A percentile compares a stretch with the other conserved stretches of the same genome.
Evolutionary conservation across 2,888 invertebrate species (phyloP).

Genomic region (Tenthredo amoena): DNA sequence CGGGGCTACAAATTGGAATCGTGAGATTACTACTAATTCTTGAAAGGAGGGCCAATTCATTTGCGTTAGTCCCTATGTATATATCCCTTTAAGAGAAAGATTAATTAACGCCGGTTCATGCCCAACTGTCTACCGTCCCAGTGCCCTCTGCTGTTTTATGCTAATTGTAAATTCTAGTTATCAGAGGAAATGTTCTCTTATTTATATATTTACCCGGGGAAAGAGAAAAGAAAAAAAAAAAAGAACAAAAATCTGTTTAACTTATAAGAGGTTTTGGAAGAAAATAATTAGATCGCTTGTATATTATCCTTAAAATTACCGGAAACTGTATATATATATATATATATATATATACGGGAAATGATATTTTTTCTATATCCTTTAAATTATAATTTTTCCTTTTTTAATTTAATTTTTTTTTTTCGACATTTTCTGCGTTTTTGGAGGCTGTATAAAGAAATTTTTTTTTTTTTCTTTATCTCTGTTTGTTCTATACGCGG

Average conservation of each 20-base stretch:
- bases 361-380: neutral
- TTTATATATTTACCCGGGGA: neutral
- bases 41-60: neutral
- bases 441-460: neutral
- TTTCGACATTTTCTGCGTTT: neutral
- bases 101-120: slow-evolving; percentile 17
- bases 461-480: neutral
- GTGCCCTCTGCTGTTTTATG: neutral
- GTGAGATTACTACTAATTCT: slow-evolving; percentile 17
- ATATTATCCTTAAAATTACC: neutral
- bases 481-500: neutral
- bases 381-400: neutral
- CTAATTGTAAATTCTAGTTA: neutral
- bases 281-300: neutral
- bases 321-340: no score
- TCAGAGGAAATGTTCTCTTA: neutral
- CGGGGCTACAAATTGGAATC: slow-evolving; percentile 1
- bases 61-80: neutral
- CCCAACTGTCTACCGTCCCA: neutral
- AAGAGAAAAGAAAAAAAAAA: no score
- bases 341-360: no score
- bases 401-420: neutral
- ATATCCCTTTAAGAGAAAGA: slow-evolving; percentile 3
- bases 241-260: no score
- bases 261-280: no score